phyloP scores from a whole-genome alignment of 2,888 invertebrate species.

The Diadegma fenestrale region DNA sequence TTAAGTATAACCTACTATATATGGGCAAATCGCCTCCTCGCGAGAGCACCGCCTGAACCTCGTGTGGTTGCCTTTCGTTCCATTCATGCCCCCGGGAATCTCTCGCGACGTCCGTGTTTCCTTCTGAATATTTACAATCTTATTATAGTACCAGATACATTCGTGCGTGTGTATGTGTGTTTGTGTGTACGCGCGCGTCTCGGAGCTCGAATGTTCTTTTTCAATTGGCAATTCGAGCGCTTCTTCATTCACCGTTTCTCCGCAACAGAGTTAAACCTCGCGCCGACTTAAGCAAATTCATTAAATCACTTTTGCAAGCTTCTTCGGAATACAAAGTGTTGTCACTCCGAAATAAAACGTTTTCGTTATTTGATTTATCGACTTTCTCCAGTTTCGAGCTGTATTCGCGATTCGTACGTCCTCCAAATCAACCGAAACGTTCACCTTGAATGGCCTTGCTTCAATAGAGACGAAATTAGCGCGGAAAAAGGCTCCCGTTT shows the following conservation, averaged over 20 bases:
- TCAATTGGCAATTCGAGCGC: conserved; percentile 48
- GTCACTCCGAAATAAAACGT: not conserved
- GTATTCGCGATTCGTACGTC: not conserved
- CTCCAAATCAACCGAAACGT: not conserved
- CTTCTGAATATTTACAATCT: conserved; percentile 77
- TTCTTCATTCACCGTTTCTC: conserved; percentile 49
- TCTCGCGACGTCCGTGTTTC: conserved; percentile 79
- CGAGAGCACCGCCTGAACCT: not conserved
- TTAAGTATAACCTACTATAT: conserved; percentile 60
- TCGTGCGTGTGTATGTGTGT: not conserved
- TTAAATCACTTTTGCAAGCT: conserved; percentile 14
- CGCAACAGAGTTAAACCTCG: conserved; percentile 20
- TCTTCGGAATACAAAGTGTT: not conserved
- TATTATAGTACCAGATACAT: conserved; percentile 54
- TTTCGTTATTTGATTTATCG: conserved; percentile 17
- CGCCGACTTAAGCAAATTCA: conserved; percentile 13
- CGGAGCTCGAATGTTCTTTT: conserved; percentile 40
- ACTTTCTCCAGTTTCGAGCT: conserved; percentile 1
- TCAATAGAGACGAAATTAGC: not conserved
- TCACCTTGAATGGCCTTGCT: conserved; percentile 36
- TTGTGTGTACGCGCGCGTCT: conserved; percentile 4
- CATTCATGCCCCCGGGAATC: conserved; percentile 74
- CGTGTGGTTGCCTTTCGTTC: conserved; percentile 63
- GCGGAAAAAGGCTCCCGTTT: not conserved
- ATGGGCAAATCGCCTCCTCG: conserved; percentile 57